Percentiles rank a stretch among this genome's conserved stretches.
Evolutionary conservation across 2,888 invertebrate species (phyloP).

Genomic region (Tipula unca): DNA sequence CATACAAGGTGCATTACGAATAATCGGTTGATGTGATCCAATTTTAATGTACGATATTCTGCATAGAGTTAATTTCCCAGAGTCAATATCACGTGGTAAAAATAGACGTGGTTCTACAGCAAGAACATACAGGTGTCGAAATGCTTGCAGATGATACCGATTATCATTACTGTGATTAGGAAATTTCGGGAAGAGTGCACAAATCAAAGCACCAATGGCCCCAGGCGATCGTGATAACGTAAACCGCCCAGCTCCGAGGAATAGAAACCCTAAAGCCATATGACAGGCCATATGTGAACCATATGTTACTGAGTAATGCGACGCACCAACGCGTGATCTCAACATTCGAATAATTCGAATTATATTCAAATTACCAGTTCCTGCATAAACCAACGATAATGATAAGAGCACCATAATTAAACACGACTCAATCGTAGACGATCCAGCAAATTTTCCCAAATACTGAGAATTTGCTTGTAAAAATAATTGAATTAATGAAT

Average conservation of each 20-base stretch:
- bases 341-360: constrained; percentile 78
- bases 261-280: constrained; percentile 86
- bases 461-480: constrained; percentile 50
- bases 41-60: constrained; percentile 53
- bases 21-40: constrained; percentile 45
- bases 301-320: constrained; percentile 68
- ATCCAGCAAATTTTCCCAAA: constrained; percentile 80
- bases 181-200: constrained; percentile 94
- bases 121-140: constrained; percentile 90
- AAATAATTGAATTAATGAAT: constrained; percentile 36
- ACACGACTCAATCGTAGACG: constrained; percentile 82
- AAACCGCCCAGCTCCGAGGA: constrained; percentile 87
- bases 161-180: constrained; percentile 95
- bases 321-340: constrained; percentile 67
- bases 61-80: constrained; percentile 72
- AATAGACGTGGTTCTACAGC: constrained; percentile 87
- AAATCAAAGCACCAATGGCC: constrained; percentile 82
- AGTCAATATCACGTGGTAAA: constrained; percentile 76
- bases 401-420: constrained; percentile 75
- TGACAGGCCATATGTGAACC: constrained; percentile 93
- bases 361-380: constrained; percentile 79
- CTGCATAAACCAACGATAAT: constrained; percentile 84
- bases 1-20: constrained; percentile 72
- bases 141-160: constrained; percentile 93
- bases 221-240: constrained; percentile 73